These are phyloP conservation scores for Calephelis perditalis DNA, from an alignment of 2,888 invertebrate genomes.

Conservation along the genomic window DNA sequence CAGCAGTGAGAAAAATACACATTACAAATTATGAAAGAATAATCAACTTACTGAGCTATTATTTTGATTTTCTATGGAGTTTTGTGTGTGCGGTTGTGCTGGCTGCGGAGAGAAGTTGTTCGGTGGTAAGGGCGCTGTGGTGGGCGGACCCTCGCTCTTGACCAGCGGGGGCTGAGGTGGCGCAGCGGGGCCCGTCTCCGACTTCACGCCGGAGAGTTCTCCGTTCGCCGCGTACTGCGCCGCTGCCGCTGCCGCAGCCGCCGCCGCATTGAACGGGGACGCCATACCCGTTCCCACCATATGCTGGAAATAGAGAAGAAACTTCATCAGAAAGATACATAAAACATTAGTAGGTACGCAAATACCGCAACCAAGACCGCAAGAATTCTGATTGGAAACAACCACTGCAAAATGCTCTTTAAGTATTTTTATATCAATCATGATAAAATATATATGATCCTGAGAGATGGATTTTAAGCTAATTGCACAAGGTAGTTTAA, in stretches of 20 bases:
- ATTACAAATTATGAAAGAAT: neutral
- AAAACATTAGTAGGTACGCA: neutral
- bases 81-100: conserved; percentile 61
- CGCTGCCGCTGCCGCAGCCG: conserved; percentile 80
- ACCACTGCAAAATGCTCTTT: too few relatives aligned
- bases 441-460: too few relatives aligned
- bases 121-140: conserved; percentile 61
- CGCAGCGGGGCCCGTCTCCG: conserved; percentile 60
- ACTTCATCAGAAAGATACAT: neutral
- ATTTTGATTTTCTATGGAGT: conserved; percentile 80
- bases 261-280: conserved; percentile 83
- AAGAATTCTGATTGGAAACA: too few relatives aligned
- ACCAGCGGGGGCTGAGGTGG: conserved; percentile 66
- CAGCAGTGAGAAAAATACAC: too few relatives aligned
- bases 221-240: conserved; percentile 78
- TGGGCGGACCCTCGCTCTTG: conserved; percentile 74
- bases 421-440: too few relatives aligned
- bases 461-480: too few relatives aligned
- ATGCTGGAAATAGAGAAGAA: conserved; percentile 83
- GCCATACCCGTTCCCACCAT: conserved; percentile 96
- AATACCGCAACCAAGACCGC: neutral
- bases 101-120: conserved; percentile 70
- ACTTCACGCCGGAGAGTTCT: conserved; percentile 73
- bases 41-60: conserved; percentile 59
- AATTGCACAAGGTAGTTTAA: too few relatives aligned